Evolutionary conservation across 2,797 vertebrate genomes (phyloP).

Genomic region (Echiichthys vipera): DNA sequence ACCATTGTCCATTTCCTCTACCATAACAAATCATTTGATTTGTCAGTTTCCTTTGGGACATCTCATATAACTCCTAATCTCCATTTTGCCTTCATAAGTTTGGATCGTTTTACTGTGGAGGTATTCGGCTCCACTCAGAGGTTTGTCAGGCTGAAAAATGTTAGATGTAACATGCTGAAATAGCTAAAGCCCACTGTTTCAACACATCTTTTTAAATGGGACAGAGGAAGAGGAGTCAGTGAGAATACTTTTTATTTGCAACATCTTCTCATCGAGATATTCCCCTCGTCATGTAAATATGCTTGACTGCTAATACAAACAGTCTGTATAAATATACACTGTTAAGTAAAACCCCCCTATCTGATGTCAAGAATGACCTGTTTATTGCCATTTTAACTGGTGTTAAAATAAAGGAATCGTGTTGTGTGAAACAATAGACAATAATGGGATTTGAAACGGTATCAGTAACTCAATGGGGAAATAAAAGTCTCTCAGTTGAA

Average conservation of each 20-base stretch:
- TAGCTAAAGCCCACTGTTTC: constrained; percentile 45
- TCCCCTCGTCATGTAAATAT: constrained; percentile 51
- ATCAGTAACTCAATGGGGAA: constrained; percentile 11
- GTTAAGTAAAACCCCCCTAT: constrained; percentile 8
- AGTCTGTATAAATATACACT: constrained; percentile 46
- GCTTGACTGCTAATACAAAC: constrained; percentile 55
- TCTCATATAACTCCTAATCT: constrained; percentile 72
- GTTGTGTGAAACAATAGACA: constrained; percentile 6
- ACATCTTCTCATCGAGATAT: constrained; percentile 45
- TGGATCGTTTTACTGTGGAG: constrained; percentile 61
- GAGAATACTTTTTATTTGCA: constrained; percentile 41
- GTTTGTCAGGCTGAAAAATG: constrained; percentile 48
- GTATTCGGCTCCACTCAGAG: constrained; percentile 46
- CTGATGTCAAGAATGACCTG: constrained; percentile 3
- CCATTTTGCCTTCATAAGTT: constrained; percentile 61
- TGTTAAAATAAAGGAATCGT: constrained; percentile 28
- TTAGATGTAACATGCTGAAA: constrained; percentile 40
- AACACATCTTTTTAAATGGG: constrained; percentile 27
- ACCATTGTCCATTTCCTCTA: constrained; percentile 55
- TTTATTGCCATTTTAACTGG: constrained; percentile 35
- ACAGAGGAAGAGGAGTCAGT: constrained; percentile 29
- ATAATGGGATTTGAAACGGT: constrained; percentile 12
- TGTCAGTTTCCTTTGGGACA: constrained; percentile 60
- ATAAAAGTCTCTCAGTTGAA: not conserved
- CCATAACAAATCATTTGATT: constrained; percentile 72